Conservation (phyloP, 1,140 invertebrate genomes). For the Caenorhabditis brenneri region DNA sequence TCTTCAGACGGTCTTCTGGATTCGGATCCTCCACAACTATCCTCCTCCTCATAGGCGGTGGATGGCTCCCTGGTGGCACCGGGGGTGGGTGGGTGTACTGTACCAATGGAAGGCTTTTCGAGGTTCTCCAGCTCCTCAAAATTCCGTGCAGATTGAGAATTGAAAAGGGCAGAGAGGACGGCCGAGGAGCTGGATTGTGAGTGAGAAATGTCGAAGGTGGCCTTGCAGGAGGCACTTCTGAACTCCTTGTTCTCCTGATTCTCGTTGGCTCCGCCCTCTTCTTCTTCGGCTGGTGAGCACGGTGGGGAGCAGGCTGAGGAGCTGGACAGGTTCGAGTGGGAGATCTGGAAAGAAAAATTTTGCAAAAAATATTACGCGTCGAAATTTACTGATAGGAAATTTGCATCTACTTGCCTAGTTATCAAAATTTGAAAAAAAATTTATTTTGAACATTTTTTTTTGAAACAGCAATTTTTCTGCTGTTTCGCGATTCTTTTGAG, state of each 20-base stretch:
- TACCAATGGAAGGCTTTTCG: background rate
- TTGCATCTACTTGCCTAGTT: too few relatives aligned
- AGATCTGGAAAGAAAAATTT: too few relatives aligned
- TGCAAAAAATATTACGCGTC: too few relatives aligned
- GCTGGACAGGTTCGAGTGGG: slow-evolving; percentile 46
- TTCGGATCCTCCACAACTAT: background rate
- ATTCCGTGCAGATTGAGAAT: background rate
- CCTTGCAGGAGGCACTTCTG: slow-evolving; percentile 6
- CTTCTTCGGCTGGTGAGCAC: slow-evolving; percentile 7
- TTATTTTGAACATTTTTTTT: too few relatives aligned
- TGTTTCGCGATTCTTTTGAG: too few relatives aligned
- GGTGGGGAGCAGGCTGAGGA: slow-evolving; percentile 44
- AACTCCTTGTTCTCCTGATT: background rate
- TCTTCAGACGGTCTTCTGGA: background rate
- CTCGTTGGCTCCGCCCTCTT: background rate
- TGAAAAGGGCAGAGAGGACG: background rate
- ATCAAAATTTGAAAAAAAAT: too few relatives aligned
- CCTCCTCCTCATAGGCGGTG: background rate
- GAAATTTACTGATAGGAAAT: too few relatives aligned
- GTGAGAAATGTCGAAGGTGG: background rate
- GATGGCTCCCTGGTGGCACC: slow-evolving; percentile 2
- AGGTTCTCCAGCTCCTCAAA: background rate
- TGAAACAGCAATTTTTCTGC: too few relatives aligned
- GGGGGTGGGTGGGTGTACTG: slow-evolving; percentile 29
- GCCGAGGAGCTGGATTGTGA: slow-evolving; percentile 15